These are phyloP conservation scores for Porites evermanni DNA, from an alignment of 92 coral and sea anemone species.

Conservation along the genomic window DNA sequence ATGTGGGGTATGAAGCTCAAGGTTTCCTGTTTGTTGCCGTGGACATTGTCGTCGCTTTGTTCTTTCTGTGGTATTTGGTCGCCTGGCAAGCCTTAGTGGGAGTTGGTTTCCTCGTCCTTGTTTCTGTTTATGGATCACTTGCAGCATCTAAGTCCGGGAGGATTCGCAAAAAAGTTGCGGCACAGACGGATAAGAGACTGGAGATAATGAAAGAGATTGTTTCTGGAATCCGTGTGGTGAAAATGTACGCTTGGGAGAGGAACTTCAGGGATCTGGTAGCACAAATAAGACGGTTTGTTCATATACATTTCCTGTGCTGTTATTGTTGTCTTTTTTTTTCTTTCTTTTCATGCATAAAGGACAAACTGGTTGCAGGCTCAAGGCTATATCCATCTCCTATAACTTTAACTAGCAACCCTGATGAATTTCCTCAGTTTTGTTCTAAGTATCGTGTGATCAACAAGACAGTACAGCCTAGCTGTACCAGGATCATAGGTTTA, in stretches of 20 bases:
- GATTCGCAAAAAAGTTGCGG: not conserved
- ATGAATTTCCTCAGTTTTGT: too few relatives aligned
- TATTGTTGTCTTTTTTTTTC: too few relatives aligned
- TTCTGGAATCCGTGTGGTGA: constrained; percentile 29
- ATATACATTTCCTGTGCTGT: not conserved
- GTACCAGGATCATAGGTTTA: too few relatives aligned
- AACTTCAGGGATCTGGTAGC: constrained; percentile 31
- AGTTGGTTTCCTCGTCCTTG: constrained; percentile 5
- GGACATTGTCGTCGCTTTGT: constrained; percentile 1
- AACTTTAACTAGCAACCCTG: too few relatives aligned
- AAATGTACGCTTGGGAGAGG: constrained; percentile 38
- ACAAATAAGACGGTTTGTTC: constrained; percentile 18
- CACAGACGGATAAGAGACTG: constrained; percentile 12
- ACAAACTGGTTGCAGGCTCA: too few relatives aligned
- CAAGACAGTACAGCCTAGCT: too few relatives aligned
- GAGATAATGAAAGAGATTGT: constrained; percentile 13
- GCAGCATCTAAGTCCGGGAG: not conserved
- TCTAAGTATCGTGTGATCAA: too few relatives aligned
- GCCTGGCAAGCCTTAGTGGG: constrained; percentile 21
- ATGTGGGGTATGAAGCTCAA: not conserved
- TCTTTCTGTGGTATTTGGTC: constrained; percentile 1
- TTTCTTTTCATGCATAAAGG: not conserved
- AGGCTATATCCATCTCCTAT: too few relatives aligned
- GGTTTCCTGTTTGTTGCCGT: constrained; percentile 1
- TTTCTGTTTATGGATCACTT: not conserved